Percentiles rank a stretch among this genome's conserved stretches.
phyloP scores from a whole-genome alignment of 2,888 invertebrate genomes.

The Dasysyrphus tricinctus region DNA sequence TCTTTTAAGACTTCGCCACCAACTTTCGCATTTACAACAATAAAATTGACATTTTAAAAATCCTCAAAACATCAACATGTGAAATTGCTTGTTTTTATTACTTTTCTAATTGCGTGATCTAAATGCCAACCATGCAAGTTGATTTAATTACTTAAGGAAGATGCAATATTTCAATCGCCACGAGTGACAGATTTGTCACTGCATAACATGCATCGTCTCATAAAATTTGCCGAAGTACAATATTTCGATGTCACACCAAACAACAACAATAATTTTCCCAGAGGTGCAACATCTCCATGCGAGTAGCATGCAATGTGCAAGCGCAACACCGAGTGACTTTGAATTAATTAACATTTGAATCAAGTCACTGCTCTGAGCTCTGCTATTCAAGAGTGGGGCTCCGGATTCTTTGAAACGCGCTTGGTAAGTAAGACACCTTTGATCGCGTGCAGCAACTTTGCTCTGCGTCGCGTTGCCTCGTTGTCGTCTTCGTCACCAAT shows the following conservation, averaged over 20 bases:
- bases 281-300: conserved; percentile 6
- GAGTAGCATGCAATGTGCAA: conserved; percentile 30
- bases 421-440: conserved; percentile 25
- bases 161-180: conserved; percentile 2
- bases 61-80: not conserved
- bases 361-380: conserved; percentile 24
- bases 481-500: conserved; percentile 3
- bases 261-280: conserved; percentile 22
- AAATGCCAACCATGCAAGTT: not conserved
- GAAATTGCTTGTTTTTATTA: not conserved
- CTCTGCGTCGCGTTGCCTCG: not conserved
- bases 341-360: conserved; percentile 73
- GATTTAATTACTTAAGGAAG: conserved; percentile 12
- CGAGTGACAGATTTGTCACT: conserved; percentile 33
- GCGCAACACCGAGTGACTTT: conserved; percentile 42
- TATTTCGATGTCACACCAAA: conserved; percentile 32
- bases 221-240: conserved; percentile 10
- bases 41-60: conserved; percentile 5
- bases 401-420: conserved; percentile 18
- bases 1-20: too few species aligned
- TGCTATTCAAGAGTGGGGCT: not conserved
- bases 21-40: not conserved
- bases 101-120: conserved; percentile 10
- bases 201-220: conserved; percentile 10
- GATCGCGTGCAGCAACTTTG: conserved; percentile 60